A percentile compares a stretch with the other conserved stretches of the same genome.
Conservation (phyloP, 2,113 vertebrate species). For the Colistium nudipinnis region DNA sequence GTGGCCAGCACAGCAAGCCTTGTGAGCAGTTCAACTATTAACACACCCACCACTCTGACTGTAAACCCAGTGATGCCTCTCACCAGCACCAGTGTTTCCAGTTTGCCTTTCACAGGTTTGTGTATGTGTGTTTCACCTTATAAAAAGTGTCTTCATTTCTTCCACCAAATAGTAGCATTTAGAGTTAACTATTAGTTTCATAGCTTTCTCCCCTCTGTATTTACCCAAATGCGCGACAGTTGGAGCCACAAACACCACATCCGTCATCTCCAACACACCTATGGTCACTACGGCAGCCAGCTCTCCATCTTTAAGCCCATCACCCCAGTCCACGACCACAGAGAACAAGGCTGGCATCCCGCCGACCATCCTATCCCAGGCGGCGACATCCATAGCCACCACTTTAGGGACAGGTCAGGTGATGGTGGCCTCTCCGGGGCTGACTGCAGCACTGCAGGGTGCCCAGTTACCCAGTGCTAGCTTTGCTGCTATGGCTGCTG, state of each 20-base stretch:
- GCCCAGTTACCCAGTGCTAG: constrained; percentile 93
- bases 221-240: constrained; percentile 85
- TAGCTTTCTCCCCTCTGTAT: not conserved
- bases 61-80: constrained; percentile 96
- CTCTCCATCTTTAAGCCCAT: constrained; percentile 90
- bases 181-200: not conserved
- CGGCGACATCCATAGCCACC: constrained; percentile 85
- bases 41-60: constrained; percentile 93
- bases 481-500: constrained; percentile 96
- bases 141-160: not conserved
- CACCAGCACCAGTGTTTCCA: constrained; percentile 90
- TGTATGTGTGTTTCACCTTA: not conserved
- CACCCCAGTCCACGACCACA: constrained; percentile 82
- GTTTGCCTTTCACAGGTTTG: constrained; percentile 90
- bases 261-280: constrained; percentile 93
- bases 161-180: not conserved
- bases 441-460: constrained; percentile 90
- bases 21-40: constrained; percentile 89
- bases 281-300: constrained; percentile 85
- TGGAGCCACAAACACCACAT: constrained; percentile 88
- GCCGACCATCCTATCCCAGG: constrained; percentile 85
- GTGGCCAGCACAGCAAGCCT: constrained; percentile 98
- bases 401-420: constrained; percentile 90
- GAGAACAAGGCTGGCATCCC: constrained; percentile 80
- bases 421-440: constrained; percentile 91